Base-by-base conservation (phyloP, 2,113 vertebrate species). In the Serilophus lunatus region DNA sequence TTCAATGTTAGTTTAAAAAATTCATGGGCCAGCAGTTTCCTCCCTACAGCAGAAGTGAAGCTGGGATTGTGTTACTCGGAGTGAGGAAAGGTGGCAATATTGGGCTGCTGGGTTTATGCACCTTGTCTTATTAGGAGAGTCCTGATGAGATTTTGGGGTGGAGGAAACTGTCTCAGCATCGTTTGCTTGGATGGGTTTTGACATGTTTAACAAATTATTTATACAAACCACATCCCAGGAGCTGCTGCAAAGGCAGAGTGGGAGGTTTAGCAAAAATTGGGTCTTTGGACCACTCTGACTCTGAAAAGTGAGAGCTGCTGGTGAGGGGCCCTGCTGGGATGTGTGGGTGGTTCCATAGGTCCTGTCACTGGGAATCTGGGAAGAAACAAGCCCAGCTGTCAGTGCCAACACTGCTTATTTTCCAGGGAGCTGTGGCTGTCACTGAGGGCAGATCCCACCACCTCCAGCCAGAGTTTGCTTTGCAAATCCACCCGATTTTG, bases 301-400 rank as follows among this genome's bases (percentile, higher is more conserved):
- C 44, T 54, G 35, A 5, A 1, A 12, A 90, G 89, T 3, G 81
- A 23, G 82, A 82, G 81, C 54, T 50, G 77, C 36, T 28, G 85
- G 72, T 56, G 85, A 66, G 50, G 1, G 6, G 50, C 61, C 81
- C 65, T 65, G 70, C 71, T 47, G 81, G 1, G 22, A 51, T 12
- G 29, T 2, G 75, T 22, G 84, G 89, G 92, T 50, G 89, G 35
- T 29, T 65, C 78, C 20, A 56, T 3, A 28, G n/a, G 28, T 38
- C 50, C 87, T 76, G 69, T 8, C n/a, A 0, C 53, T 0, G 38
- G 0, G 19, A 60, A 1, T 13, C 6, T 36, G 6, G 2, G 53
- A 5, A 26, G 26, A 19, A 28, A 22, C 22, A 16, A 7, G 17
- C 60, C 82, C 44, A 12, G 69, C 25, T 45, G 54, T 40, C n/a